These are phyloP conservation scores for Nebria brevicollis DNA, from an alignment of 2,888 invertebrate genomes.

Conservation along the genomic window DNA sequence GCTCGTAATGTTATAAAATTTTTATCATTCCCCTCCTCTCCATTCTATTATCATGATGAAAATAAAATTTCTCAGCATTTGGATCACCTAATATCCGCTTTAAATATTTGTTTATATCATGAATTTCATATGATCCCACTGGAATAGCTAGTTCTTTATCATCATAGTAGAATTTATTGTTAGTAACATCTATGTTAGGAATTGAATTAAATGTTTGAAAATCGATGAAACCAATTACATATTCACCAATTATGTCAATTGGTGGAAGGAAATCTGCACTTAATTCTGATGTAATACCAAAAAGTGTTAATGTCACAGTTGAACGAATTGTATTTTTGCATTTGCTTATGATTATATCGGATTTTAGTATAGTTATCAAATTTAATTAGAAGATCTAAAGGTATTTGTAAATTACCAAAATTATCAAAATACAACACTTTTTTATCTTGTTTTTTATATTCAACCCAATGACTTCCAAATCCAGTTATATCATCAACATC, in stretches of 20 bases:
- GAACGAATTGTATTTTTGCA: constrained; percentile 52
- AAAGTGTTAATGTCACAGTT: constrained; percentile 17
- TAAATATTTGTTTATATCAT: constrained; percentile 53
- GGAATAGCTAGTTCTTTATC: constrained; percentile 52
- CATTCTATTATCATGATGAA: background rate
- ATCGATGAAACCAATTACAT: constrained; percentile 54
- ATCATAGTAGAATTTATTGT: constrained; percentile 55
- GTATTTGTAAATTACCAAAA: constrained; percentile 53
- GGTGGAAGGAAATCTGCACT: constrained; percentile 50
- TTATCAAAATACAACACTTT: constrained; percentile 56
- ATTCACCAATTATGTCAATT: constrained; percentile 50
- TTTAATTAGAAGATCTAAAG: constrained; percentile 49
- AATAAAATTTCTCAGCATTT: background rate
- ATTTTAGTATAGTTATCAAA: constrained; percentile 29
- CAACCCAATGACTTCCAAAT: too few relatives aligned
- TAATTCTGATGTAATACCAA: constrained; percentile 47
- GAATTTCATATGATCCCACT: constrained; percentile 56
- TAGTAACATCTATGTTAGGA: constrained; percentile 56
- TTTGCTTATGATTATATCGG: constrained; percentile 52
- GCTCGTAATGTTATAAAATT: constrained; percentile 42
- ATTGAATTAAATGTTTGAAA: constrained; percentile 55
- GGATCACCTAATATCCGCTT: constrained; percentile 4
- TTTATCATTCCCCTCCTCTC: background rate
- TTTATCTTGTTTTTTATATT: too few relatives aligned
- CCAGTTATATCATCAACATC: constrained; percentile 55